A percentile compares a stretch with the other conserved stretches of the same genome.
Conservation (phyloP, 2,113 vertebrate species). For the Serinus canaria region DNA sequence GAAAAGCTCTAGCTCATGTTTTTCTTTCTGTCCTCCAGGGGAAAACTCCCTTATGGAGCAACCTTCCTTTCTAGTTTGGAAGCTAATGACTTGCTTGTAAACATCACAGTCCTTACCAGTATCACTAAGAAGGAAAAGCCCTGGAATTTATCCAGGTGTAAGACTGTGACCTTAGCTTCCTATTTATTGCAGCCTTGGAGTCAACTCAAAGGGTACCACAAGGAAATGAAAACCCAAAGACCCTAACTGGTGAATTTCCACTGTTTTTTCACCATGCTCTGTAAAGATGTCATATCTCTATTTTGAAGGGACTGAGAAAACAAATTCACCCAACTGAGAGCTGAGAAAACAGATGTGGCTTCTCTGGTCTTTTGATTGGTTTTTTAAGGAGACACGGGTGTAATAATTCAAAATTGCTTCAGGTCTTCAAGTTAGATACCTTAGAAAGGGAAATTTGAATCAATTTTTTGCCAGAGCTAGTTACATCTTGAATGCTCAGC, state of each 20-base stretch:
- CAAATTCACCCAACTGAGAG: background rate
- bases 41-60: slow-evolving; percentile 7
- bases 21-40: slow-evolving; percentile 15
- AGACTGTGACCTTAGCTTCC: background rate
- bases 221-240: background rate
- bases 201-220: background rate
- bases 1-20: background rate
- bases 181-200: background rate
- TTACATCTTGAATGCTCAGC: background rate
- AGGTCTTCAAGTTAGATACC: background rate
- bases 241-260: background rate
- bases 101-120: background rate
- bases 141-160: background rate
- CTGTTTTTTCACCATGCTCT: background rate
- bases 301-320: slow-evolving; percentile 3
- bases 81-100: slow-evolving; percentile 29
- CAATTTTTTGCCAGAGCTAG: fast-evolving
- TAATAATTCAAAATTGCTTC: background rate
- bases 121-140: background rate
- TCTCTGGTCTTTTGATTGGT: background rate
- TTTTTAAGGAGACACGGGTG: background rate
- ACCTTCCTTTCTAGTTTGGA: background rate
- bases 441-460: background rate
- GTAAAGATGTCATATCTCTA: background rate
- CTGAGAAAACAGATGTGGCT: background rate